Base-by-base conservation (phyloP, 2,888 invertebrate species). In the Penaeus monodon region DNA sequence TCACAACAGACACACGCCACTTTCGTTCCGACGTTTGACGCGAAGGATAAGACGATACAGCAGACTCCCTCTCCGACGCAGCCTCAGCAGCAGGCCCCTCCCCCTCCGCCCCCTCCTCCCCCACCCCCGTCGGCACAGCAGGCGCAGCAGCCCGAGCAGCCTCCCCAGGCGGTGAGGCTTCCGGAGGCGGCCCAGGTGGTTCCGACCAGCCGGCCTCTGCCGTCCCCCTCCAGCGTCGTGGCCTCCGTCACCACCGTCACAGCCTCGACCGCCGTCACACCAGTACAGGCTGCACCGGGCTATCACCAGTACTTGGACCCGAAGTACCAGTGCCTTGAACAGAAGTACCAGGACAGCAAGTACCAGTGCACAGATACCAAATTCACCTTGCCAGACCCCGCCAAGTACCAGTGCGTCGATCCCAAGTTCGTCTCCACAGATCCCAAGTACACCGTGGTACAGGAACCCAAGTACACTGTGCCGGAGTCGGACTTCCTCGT, bases 401-500 rank as follows among this genome's bases (percentile, higher is more conserved):
- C 17, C 65, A 85, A 85, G 49, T 85, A 85, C 81, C 85, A 76
- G 65, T 80, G 80, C 44, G 66, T 81, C 12, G 73, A 73, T 17
- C 85, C 80, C 10, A 85, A 85, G 29, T 85, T 70, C 73, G 77
- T 79, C 33, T 79, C 79, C 17, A 29, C 63, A 22, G 73, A 80
- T 64, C 85, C 73, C 24, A 80, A 85, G 24, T 70, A 70, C 70
- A 57, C 57, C 57, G 70, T 70, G 70, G 70, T 29, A 14, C 70
- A 27, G 29, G 70, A 70, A 1, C 70, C 70, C n/a, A 70, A 70
- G 29, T 70, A 70, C 70, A 29, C 70, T 8, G 70, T 70, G n/a
- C 70, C 70, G 24, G 85, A 85, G 1, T 8, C 85, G 12, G 81
- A 85, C 29, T 85, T 81, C 65, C 57, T 81, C 20, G 81, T 85